Evolutionary conservation across 1,140 invertebrate genomes (phyloP).

Genomic region (Aphidius ervi): DNA sequence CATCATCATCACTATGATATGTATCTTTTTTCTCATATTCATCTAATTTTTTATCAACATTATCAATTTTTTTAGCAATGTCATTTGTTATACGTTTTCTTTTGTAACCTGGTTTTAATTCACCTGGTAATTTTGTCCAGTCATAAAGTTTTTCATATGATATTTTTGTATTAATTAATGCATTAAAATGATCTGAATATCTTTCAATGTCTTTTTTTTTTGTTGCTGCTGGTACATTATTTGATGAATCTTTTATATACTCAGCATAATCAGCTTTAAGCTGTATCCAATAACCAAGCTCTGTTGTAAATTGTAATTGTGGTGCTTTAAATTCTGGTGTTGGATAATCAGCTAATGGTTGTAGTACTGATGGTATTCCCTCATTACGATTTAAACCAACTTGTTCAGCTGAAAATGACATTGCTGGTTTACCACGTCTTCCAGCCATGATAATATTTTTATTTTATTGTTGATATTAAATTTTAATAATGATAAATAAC

Average conservation of each 20-base stretch:
- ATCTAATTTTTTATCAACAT: conserved; percentile 54
- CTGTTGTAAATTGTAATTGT: conserved; percentile 49
- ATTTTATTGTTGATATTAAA: background rate
- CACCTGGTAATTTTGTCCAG: conserved; percentile 56
- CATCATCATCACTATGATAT: conserved; percentile 48
- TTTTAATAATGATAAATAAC: background rate
- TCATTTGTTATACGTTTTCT: conserved; percentile 34
- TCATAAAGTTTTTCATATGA: conserved; percentile 51
- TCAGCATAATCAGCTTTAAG: conserved; percentile 60
- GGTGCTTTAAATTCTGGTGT: conserved; percentile 59
- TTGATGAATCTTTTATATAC: conserved; percentile 55
- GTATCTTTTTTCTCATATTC: conserved; percentile 58
- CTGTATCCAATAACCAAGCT: conserved; percentile 57
- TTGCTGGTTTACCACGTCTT: conserved; percentile 48
- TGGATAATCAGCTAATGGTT: conserved; percentile 68
- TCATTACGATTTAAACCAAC: conserved; percentile 60
- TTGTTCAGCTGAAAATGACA: conserved; percentile 62
- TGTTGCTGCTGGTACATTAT: conserved; percentile 48
- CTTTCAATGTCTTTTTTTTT: conserved; percentile 61
- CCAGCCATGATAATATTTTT: conserved; percentile 27
- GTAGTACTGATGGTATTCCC: conserved; percentile 54
- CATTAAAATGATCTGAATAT: conserved; percentile 63
- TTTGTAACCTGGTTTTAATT: conserved; percentile 51
- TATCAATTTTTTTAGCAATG: conserved; percentile 35
- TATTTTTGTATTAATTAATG: conserved; percentile 43